Percentiles rank a stretch among this genome's conserved stretches.
Evolutionary conservation across 2,797 vertebrate genomes (phyloP).

Genomic region (Lepilemur ruficaudatus): DNA sequence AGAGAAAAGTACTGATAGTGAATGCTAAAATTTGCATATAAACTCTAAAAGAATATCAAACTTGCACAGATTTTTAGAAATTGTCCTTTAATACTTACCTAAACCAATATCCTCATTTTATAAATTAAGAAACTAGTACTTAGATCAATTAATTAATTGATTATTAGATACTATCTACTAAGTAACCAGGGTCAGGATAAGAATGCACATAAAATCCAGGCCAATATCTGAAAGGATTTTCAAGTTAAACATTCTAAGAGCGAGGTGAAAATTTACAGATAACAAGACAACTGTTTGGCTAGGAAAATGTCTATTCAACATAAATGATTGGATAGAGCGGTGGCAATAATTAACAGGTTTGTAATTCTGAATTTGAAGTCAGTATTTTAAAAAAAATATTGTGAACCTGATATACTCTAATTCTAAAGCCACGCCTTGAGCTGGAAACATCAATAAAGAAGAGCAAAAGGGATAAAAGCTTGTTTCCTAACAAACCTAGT

Average conservation of each 20-base stretch:
- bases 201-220: background rate
- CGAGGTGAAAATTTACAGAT: conserved; percentile 16
- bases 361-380: conserved; percentile 44
- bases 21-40: conserved; percentile 35
- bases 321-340: background rate
- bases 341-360: conserved; percentile 9
- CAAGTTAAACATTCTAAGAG: conserved; percentile 9
- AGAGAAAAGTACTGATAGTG: background rate
- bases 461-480: background rate
- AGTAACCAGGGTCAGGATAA: background rate
- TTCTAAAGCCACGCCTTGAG: conserved; percentile 46
- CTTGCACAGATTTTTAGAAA: conserved; percentile 26
- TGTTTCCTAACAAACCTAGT: conserved; percentile 54
- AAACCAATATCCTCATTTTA: conserved; percentile 14
- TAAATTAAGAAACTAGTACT: conserved; percentile 25
- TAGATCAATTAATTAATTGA: conserved; percentile 22
- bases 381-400: conserved; percentile 23
- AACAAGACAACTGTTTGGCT: background rate
- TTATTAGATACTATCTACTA: background rate
- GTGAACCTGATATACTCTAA: conserved; percentile 35
- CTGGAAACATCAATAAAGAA: conserved; percentile 6
- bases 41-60: conserved; percentile 40
- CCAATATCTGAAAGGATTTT: background rate
- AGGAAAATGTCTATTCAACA: background rate
- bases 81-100: background rate